These are phyloP conservation scores for Phaethornis superciliosus DNA, from an alignment of 2,113 vertebrate genomes.

Conservation along the genomic window DNA sequence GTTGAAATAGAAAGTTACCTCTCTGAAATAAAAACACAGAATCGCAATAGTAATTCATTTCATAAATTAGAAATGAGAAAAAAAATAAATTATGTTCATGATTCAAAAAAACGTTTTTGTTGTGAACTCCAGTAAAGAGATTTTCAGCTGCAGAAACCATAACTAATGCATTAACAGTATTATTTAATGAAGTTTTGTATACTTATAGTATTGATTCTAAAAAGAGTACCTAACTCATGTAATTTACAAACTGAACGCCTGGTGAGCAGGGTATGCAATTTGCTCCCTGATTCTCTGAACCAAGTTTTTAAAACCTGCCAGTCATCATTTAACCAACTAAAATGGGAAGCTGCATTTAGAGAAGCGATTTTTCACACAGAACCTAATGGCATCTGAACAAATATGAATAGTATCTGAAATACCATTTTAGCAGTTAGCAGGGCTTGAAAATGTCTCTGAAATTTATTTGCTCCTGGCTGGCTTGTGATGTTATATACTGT, in stretches of 20 bases:
- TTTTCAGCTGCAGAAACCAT: background rate
- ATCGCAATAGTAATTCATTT: background rate
- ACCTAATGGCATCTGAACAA: conserved; percentile 56
- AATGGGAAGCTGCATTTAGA: conserved; percentile 3
- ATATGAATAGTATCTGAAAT: conserved; percentile 53
- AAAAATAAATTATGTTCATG: background rate
- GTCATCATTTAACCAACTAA: conserved; percentile 57
- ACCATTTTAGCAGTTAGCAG: conserved; percentile 57
- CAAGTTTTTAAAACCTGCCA: conserved; percentile 46
- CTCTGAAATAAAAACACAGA: background rate
- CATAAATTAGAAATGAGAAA: background rate
- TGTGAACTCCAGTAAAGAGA: background rate
- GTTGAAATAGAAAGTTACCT: background rate
- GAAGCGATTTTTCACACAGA: conserved; percentile 53
- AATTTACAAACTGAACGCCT: conserved; percentile 26
- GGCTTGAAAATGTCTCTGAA: conserved; percentile 60
- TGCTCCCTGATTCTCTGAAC: conserved; percentile 27
- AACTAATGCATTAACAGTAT: background rate
- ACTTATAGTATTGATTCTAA: conserved; percentile 37
- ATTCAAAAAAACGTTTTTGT: background rate
- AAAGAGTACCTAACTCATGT: background rate
- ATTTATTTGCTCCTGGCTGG: conserved; percentile 26
- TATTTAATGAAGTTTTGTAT: conserved; percentile 16
- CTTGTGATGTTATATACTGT: background rate
- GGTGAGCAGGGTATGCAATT: conserved; percentile 1